Evolutionary conservation across 2,113 vertebrate species (phyloP), one percentile per base, ranked within the genome.

Genomic region (Struthidea cinerea): DNA sequence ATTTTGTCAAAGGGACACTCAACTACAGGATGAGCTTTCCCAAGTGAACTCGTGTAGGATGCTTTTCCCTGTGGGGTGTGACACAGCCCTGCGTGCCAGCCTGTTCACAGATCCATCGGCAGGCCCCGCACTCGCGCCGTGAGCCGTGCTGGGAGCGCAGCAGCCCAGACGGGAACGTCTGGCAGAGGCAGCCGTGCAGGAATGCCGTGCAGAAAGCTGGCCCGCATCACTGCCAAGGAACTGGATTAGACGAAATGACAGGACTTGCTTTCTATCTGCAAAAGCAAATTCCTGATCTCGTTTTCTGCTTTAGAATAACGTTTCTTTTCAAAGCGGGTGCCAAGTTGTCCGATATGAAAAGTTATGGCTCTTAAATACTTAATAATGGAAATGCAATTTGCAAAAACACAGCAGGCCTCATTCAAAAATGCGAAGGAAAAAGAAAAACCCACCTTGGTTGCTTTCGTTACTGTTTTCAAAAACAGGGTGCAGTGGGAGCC

Each of bases 51-150:
- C 9, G 11, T 22, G 33, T 3, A 18, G 74, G 65, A 35, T 1
- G 8, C 22, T 20, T 26, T 37, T 30, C n/a, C 32, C 1, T 6
- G 13, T 0, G n/a, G 44, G 77, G 57, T 37, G 1, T 68, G 56
- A 7, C 20, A 1, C 1, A 27, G 74, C 37, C 33, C 33, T 27
- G 16, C 0, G 5, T 24, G 74, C 55, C 70, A 75, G 90, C 26
- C 42, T 27, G 42, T 41, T 93, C 73, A 8, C 80, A 57, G 77
- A 44, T 89, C 44, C 53, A 4, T 6, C 14, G 0, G 59, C 3
- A 0, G 35, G 41, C 55, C 59, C n/a, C 13, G 41, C 26, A 0
- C 65, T 44, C 4, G 2, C 24, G 44, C 42, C 3, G 0, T 1
- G 33, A 46, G 78, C 79, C 8, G 35, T 17, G 1, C 93, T 9